These are phyloP conservation scores for Diorhabda sublineata DNA, from an alignment of 1,140 invertebrate species.

Conservation along the genomic window DNA sequence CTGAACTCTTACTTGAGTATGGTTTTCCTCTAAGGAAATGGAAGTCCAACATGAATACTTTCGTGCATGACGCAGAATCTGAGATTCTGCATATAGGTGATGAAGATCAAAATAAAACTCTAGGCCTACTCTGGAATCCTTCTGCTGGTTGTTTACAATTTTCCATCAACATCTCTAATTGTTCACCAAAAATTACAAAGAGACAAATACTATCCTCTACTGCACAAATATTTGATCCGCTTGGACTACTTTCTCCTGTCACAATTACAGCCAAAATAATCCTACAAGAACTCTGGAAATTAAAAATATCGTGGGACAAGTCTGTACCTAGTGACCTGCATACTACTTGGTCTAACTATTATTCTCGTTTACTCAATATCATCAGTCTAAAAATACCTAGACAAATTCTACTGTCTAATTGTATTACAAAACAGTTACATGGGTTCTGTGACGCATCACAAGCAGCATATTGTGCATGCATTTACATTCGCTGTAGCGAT, in stretches of 20 bases:
- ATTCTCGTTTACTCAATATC: too few species aligned
- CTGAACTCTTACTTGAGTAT: too few species aligned
- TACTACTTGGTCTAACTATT: conserved; percentile 15
- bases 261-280: conserved; percentile 15
- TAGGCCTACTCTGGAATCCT: conserved; percentile 24
- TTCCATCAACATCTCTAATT: conserved; percentile 8
- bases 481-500: too few species aligned
- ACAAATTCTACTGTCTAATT: too few species aligned
- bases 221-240: conserved; percentile 19
- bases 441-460: too few species aligned
- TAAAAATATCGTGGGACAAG: conserved; percentile 11
- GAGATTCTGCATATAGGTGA: conserved; percentile 6
- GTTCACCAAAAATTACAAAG: not conserved
- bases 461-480: too few species aligned
- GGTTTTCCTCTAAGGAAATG: too few species aligned
- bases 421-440: too few species aligned
- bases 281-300: conserved; percentile 20
- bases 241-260: conserved; percentile 13
- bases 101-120: conserved; percentile 20
- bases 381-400: too few species aligned
- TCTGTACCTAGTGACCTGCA: conserved; percentile 31
- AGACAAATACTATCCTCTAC: conserved; percentile 8
- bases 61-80: too few species aligned
- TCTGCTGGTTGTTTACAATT: conserved; percentile 16
- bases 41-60: too few species aligned